These are phyloP conservation scores for Strix aluco DNA, from an alignment of 2,113 vertebrate genomes.

Conservation along the genomic window DNA sequence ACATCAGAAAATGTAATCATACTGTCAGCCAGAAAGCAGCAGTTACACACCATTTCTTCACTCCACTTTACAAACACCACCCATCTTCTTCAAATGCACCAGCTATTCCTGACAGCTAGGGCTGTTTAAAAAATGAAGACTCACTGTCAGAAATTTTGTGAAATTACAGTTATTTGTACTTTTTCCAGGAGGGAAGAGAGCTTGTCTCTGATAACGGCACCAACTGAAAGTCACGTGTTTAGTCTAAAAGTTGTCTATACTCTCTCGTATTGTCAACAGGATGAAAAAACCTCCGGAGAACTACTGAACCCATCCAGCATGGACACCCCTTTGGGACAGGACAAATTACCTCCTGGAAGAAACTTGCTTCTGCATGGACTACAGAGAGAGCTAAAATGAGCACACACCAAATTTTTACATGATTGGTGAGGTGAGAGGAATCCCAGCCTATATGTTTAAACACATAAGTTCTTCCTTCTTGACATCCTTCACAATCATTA, in stretches of 20 bases:
- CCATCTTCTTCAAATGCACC: neutral
- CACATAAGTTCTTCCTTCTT: neutral
- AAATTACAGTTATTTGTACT: slow-evolving; percentile 6
- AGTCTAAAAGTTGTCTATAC: neutral
- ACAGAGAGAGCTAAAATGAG: neutral
- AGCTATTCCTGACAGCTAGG: neutral
- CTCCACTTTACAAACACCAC: neutral
- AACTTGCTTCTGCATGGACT: neutral
- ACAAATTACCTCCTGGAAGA: neutral
- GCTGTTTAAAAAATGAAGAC: neutral
- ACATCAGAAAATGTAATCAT: neutral
- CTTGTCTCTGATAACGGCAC: neutral
- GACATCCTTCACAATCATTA: neutral
- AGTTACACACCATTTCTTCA: neutral
- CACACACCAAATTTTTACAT: neutral
- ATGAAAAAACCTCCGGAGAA: neutral
- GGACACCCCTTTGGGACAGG: neutral
- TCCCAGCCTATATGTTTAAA: neutral
- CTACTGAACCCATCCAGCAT: neutral
- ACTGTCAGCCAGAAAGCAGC: neutral
- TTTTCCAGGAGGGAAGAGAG: neutral
- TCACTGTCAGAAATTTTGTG: neutral
- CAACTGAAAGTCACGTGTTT: neutral
- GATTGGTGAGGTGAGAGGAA: neutral
- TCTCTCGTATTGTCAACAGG: neutral